Evolutionary conservation across 2,113 vertebrate genomes (phyloP).

Genomic region (Girardinichthys multiradiatus): DNA sequence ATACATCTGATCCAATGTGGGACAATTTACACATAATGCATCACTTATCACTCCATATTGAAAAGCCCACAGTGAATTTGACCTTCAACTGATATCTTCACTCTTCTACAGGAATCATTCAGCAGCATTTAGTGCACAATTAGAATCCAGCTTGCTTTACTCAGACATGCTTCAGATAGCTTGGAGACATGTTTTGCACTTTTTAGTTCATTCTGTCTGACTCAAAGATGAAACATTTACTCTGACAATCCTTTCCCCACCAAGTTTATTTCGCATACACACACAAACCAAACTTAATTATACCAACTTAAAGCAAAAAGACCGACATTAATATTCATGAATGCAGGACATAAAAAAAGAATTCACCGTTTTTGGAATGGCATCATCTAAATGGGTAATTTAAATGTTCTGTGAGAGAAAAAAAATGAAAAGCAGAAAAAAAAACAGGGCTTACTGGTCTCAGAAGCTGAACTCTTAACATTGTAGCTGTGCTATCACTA

Average conservation of each 20-base stretch:
- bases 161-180: constrained; percentile 1
- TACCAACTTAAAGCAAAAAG: constrained; percentile 9
- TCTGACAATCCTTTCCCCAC: constrained; percentile 29
- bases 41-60: constrained; percentile 73
- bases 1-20: constrained; percentile 77
- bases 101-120: constrained; percentile 46
- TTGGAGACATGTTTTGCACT: constrained; percentile 13
- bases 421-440: too few relatives aligned
- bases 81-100: constrained; percentile 43
- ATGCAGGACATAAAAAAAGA: constrained; percentile 11
- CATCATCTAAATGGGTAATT: constrained; percentile 52
- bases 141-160: constrained; percentile 31
- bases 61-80: constrained; percentile 57
- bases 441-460: too few relatives aligned
- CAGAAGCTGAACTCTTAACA: too few relatives aligned
- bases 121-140: constrained; percentile 36
- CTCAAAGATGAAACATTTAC: constrained; percentile 30
- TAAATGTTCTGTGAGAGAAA: constrained; percentile 10
- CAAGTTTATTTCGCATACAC: constrained; percentile 35
- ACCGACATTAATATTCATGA: constrained; percentile 47
- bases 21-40: constrained; percentile 76
- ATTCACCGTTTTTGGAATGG: constrained; percentile 45
- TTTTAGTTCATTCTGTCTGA: constrained; percentile 35
- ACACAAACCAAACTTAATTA: constrained; percentile 4
- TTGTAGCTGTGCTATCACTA: too few relatives aligned